Percentiles rank a stretch among this genome's conserved stretches.
Conservation (phyloP, 2,888 invertebrate genomes). For the Synanthedon tipuliformis region DNA sequence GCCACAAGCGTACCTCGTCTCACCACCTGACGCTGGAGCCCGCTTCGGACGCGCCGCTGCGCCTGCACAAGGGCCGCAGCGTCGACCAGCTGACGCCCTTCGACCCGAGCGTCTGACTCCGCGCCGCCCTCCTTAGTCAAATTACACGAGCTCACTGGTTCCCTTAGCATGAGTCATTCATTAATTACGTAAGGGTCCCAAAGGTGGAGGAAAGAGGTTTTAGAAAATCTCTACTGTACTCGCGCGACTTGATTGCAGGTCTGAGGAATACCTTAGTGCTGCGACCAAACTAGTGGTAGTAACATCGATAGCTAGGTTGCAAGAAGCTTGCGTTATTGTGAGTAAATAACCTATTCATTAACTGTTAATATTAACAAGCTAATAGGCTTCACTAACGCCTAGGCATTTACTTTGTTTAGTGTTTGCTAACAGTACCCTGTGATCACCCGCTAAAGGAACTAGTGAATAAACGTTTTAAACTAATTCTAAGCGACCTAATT, state of each 20-base stretch:
- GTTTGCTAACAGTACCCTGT: no score
- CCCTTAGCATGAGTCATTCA: conserved; percentile 4
- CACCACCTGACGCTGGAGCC: conserved; percentile 63
- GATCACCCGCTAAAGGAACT: conserved; percentile 3
- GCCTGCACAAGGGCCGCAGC: conserved; percentile 54
- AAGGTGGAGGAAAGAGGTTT: no score
- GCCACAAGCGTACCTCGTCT: conserved; percentile 60
- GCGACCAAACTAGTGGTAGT: no score
- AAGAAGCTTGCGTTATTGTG: neutral
- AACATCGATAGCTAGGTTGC: no score
- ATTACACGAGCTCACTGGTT: conserved; percentile 9
- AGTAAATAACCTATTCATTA: neutral
- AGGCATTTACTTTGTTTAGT: no score
- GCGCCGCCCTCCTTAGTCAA: neutral
- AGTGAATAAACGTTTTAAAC: conserved; percentile 15
- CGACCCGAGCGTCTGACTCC: conserved; percentile 28
- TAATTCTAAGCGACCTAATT: no score
- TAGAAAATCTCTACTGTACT: no score
- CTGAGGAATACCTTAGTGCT: no score
- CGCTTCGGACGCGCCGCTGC: conserved; percentile 32
- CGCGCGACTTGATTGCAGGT: no score
- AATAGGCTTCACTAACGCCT: no score
- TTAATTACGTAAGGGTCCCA: no score
- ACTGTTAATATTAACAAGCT: no score
- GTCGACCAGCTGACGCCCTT: conserved; percentile 45